Evolutionary conservation across 2,113 vertebrate species (phyloP), one percentile per base, ranked within the genome.

Genomic region (Cebidichthys violaceus): DNA sequence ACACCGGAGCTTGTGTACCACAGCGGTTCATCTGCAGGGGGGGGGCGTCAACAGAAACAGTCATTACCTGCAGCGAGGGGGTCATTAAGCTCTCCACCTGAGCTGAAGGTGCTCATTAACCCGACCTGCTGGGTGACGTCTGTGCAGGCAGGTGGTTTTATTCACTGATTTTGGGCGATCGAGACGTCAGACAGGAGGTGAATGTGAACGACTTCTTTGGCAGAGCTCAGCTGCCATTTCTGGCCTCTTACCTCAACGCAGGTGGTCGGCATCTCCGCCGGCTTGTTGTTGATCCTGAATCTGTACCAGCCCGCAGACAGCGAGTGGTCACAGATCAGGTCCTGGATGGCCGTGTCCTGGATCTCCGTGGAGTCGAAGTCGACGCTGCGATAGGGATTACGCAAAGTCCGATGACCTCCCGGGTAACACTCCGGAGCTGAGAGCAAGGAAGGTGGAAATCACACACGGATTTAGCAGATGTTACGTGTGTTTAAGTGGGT

Each of bases 1-100:
- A 97, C 79, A 96, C 94, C 0, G 96, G 96, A 31, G 96, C 96
- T 94, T 97, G 96, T 0, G 96, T 97, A 1, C 96, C 96, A 0
- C 96, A 96, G 66, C 90, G 96, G 83, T 97, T 97, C 96, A 96
- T 95, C 96, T 97, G 64, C 55, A n/a, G 60, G 24, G n/a, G 9
- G 27, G 11, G 11, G 29, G 10, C 1, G 2, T 27, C 3, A 6
- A 75, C 10, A 77, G 20, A 89, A 84, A 83, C 73, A 65, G 68
- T 88, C n/a, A 90, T 89, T 90, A 91, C 3, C 50, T 43, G 41
- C 13, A 41, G 62, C 3, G 10, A 62, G 27, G 71, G 50, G 52
- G 52, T 81, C 37, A 65, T 85, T 86, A 81, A 14, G 3, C 33
- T 2, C 79, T 69, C 1, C 81, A 87, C 35, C 86, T 88, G 65